Percentiles rank a stretch among this genome's conserved stretches.
Evolutionary conservation across 2,113 vertebrate genomes (phyloP).

Genomic region (Apteryx owenii): DNA sequence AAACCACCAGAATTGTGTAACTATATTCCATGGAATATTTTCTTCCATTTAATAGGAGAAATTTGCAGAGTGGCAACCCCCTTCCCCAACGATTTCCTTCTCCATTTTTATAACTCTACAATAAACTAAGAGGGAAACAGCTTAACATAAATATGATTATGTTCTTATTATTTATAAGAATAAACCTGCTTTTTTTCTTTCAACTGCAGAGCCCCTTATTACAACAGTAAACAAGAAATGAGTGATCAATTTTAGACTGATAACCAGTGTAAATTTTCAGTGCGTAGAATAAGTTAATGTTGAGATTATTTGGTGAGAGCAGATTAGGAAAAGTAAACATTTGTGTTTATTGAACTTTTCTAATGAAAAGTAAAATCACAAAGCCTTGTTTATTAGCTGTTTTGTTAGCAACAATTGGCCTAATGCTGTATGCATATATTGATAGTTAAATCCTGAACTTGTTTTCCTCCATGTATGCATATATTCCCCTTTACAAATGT

Average conservation of each 20-base stretch:
- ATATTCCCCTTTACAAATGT: not conserved
- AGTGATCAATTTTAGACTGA: constrained; percentile 52
- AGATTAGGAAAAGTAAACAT: not conserved
- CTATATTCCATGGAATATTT: not conserved
- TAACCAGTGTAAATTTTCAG: constrained; percentile 3
- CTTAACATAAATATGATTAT: not conserved
- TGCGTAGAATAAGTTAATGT: not conserved
- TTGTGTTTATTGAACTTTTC: constrained; percentile 32
- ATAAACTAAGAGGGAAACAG: not conserved
- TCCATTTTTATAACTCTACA: not conserved
- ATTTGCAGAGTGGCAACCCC: not conserved
- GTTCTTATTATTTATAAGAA: not conserved
- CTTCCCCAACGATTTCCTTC: not conserved
- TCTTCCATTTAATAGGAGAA: not conserved
- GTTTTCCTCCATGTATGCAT: not conserved
- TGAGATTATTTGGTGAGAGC: constrained; percentile 11
- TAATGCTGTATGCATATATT: not conserved
- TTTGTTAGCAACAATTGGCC: not conserved
- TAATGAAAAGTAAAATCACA: constrained; percentile 23
- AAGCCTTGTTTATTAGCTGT: not conserved
- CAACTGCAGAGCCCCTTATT: not conserved
- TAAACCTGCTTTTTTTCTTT: not conserved
- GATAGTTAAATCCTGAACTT: not conserved
- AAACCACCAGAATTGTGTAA: not conserved
- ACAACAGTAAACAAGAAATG: constrained; percentile 27